A percentile compares a stretch with the other conserved stretches of the same genome.
phyloP scores from a whole-genome alignment of 2,797 vertebrate species.

The Erethizon dorsatum region DNA sequence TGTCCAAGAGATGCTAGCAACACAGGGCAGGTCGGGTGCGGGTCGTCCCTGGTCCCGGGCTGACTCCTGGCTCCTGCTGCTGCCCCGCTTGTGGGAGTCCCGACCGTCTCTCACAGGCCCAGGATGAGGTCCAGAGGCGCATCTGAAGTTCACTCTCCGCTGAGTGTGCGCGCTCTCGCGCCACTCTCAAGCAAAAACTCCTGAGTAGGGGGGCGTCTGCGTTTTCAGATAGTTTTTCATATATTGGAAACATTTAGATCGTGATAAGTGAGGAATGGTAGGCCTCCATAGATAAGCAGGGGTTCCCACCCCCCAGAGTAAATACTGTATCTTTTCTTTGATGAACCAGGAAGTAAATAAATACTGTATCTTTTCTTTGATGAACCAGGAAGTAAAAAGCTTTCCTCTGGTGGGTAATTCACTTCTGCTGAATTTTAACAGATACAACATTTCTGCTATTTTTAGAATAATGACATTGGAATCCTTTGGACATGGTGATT shows the following conservation, averaged over 20 bases:
- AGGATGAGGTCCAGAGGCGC: background rate
- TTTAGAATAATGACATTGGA: conserved; percentile 58
- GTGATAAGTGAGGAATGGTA: background rate
- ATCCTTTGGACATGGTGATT: background rate
- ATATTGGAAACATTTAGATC: background rate
- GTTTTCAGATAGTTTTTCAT: background rate
- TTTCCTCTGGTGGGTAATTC: background rate
- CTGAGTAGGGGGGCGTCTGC: background rate
- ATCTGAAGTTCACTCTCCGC: background rate
- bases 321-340: background rate
- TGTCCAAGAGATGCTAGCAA: background rate
- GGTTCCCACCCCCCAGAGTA: background rate
- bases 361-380: background rate
- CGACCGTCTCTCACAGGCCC: background rate
- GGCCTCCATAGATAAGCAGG: background rate
- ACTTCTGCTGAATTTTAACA: conserved; percentile 23
- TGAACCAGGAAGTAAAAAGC: conserved; percentile 18
- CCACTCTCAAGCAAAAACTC: background rate
- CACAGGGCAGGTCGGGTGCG: background rate
- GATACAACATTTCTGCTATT: background rate
- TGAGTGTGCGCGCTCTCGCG: background rate
- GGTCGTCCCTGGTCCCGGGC: background rate
- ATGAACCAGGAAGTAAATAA: background rate
- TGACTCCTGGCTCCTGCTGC: background rate
- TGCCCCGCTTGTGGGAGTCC: background rate